Evolutionary conservation across 1,140 invertebrate genomes (phyloP).

Genomic region (Himalopsyche phryganea): DNA sequence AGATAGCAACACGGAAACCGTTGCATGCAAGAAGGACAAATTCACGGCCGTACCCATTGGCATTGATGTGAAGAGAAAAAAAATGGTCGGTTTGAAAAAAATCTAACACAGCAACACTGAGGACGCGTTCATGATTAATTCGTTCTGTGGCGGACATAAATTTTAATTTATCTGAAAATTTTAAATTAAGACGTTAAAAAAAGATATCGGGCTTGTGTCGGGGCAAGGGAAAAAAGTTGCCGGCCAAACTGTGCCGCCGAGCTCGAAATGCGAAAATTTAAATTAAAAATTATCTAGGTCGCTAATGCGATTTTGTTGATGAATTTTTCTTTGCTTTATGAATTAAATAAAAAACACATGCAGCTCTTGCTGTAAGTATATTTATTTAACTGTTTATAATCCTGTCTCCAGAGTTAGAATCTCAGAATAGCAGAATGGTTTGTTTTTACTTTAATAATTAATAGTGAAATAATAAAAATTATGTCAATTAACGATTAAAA

Average conservation of each 20-base stretch:
- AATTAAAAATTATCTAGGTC: too few relatives aligned
- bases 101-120: slow-evolving; percentile 26
- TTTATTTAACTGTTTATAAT: too few relatives aligned
- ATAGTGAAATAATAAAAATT: too few relatives aligned
- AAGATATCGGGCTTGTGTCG: slow-evolving; percentile 17
- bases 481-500: too few relatives aligned
- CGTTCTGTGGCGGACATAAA: slow-evolving; percentile 28
- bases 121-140: slow-evolving; percentile 32
- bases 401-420: too few relatives aligned
- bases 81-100: slow-evolving; percentile 22
- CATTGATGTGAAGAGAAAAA: slow-evolving; percentile 12
- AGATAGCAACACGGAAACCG: background rate
- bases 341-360: too few relatives aligned
- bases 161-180: slow-evolving; percentile 31
- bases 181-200: slow-evolving; percentile 29
- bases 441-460: too few relatives aligned
- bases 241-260: slow-evolving; percentile 6
- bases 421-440: too few relatives aligned
- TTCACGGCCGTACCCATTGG: slow-evolving; percentile 10
- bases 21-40: background rate
- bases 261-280: slow-evolving; percentile 7
- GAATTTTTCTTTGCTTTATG: too few relatives aligned
- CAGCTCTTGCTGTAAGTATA: too few relatives aligned
- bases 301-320: too few relatives aligned
- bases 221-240: background rate